Evolutionary conservation across 2,113 vertebrate genomes (phyloP).

Genomic region (Platichthys flesus): DNA sequence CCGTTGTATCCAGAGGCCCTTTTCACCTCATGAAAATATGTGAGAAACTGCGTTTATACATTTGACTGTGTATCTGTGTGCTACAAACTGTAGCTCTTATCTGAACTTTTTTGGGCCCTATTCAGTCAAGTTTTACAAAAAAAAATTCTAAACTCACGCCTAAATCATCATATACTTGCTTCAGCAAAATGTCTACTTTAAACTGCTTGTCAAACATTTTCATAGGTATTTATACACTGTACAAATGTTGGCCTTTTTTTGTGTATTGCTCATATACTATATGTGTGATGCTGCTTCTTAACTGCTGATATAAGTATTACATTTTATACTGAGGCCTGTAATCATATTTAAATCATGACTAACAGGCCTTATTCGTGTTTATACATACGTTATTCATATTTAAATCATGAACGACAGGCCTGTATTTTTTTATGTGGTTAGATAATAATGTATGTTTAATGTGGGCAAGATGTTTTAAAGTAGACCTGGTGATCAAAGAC

Average conservation of each 20-base stretch:
- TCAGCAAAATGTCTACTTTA: constrained; percentile 27
- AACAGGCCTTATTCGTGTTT: constrained; percentile 80
- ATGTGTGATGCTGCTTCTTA: constrained; percentile 70
- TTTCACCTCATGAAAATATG: constrained; percentile 20
- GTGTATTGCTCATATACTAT: constrained; percentile 52
- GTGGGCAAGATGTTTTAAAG: constrained; percentile 38
- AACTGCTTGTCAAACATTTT: constrained; percentile 64
- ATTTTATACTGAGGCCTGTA: constrained; percentile 80
- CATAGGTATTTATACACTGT: constrained; percentile 70
- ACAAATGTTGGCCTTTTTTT: constrained; percentile 67
- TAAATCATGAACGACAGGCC: constrained; percentile 83
- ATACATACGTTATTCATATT: constrained; percentile 80
- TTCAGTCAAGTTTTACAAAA: constrained; percentile 69
- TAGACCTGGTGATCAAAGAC: constrained; percentile 29
- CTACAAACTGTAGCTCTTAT: constrained; percentile 24
- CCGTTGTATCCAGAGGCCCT: constrained; percentile 21
- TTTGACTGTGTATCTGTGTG: constrained; percentile 26
- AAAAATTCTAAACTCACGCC: constrained; percentile 55
- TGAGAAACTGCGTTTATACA: constrained; percentile 25
- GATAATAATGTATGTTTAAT: constrained; percentile 29
- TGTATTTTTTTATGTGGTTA: constrained; percentile 70
- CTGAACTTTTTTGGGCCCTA: constrained; percentile 43
- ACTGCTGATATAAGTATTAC: constrained; percentile 59
- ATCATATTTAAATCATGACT: constrained; percentile 84
- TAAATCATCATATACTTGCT: constrained; percentile 44